Percentiles rank a stretch among this genome's conserved stretches.
Conservation (phyloP, 2,797 vertebrate species). For the Brachyalestes nurse region DNA sequence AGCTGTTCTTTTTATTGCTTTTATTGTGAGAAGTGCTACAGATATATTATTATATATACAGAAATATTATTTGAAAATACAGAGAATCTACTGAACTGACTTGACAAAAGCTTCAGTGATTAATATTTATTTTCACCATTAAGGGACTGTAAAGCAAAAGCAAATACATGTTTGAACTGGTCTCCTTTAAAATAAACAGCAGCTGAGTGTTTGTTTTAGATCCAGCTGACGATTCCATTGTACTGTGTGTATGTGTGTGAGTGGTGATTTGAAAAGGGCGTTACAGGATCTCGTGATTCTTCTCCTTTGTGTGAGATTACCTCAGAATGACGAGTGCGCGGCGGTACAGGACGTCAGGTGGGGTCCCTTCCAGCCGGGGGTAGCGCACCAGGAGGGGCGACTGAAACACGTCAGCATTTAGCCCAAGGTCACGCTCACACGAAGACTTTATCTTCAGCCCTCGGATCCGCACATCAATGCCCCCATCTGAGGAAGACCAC, state of each 20-base stretch:
- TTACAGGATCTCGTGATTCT: no score
- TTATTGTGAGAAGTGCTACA: neutral
- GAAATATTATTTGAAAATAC: no score
- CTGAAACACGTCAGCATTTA: constrained; percentile 95
- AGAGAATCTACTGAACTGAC: no score
- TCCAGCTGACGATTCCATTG: neutral
- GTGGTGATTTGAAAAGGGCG: neutral
- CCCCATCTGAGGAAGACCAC: constrained; percentile 82
- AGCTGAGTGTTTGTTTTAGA: neutral
- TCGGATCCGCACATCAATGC: constrained; percentile 94
- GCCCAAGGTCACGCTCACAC: constrained; percentile 90
- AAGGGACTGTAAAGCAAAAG: neutral
- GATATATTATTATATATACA: no score
- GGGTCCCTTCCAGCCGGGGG: constrained; percentile 93
- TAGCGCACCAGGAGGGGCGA: constrained; percentile 92
- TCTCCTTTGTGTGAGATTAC: constrained; percentile 64
- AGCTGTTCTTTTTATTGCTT: no score
- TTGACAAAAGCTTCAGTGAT: neutral
- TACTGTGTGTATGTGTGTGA: neutral
- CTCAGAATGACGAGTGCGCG: constrained; percentile 92
- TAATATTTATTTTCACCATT: neutral
- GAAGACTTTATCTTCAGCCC: constrained; percentile 97
- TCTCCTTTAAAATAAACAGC: neutral
- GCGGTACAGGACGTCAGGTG: constrained; percentile 89
- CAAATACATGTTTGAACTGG: neutral